Evolutionary conservation across 1,140 invertebrate genomes (phyloP).

Genomic region (Ladona fulva): DNA sequence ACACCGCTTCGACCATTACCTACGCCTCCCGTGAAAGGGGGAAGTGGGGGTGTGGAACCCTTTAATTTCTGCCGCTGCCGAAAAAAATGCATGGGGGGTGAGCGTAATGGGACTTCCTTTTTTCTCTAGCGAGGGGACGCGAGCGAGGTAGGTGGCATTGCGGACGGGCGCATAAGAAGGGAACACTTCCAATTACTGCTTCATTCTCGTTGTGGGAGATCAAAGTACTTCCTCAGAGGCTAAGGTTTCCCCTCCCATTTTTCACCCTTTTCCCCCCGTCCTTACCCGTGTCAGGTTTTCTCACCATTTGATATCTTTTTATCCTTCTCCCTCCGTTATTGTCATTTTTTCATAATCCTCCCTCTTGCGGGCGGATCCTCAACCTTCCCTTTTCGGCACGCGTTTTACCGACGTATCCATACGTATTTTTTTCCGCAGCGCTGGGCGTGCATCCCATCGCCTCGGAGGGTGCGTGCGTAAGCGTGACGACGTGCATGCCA

Average conservation of each 20-base stretch:
- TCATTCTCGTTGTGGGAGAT: not conserved
- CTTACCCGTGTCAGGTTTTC: not conserved
- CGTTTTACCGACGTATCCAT: not conserved
- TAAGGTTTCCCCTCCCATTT: not conserved
- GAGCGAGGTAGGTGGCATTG: not conserved
- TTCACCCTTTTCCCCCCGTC: not conserved
- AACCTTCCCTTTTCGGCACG: not conserved
- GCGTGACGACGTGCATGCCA: too few relatives aligned
- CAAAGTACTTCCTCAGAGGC: not conserved
- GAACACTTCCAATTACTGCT: not conserved
- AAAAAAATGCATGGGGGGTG: too few relatives aligned
- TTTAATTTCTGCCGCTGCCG: too few relatives aligned
- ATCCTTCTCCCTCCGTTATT: not conserved
- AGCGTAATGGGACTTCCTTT: too few relatives aligned
- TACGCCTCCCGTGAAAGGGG: too few relatives aligned
- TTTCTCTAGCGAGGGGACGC: too few relatives aligned
- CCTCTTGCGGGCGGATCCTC: not conserved
- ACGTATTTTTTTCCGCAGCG: too few relatives aligned
- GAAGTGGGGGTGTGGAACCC: too few relatives aligned
- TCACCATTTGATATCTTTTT: constrained; percentile 3
- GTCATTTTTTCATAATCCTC: not conserved
- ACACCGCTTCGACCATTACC: too few relatives aligned
- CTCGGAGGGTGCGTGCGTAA: too few relatives aligned
- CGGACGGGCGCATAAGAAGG: not conserved
- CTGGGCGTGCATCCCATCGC: too few relatives aligned